Conservation (phyloP, 1,140 invertebrate genomes). For the Catajapyx aquilonaris region DNA sequence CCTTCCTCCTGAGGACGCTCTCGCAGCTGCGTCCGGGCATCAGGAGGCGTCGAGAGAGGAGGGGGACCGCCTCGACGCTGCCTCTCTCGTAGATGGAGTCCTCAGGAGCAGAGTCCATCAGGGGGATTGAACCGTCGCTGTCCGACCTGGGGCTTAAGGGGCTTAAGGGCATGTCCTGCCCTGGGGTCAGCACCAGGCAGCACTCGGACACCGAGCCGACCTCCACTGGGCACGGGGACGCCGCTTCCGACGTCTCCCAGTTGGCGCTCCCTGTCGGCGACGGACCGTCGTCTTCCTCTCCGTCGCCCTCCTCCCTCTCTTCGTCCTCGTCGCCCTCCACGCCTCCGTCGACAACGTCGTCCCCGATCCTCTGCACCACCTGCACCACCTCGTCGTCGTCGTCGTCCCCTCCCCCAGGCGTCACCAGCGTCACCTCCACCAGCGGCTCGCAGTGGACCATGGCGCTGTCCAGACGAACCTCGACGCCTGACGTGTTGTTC, state of each 20-base stretch:
- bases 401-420: slow-evolving; percentile 7
- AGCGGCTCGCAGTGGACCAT: neutral
- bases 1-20: neutral
- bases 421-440: slow-evolving; percentile 3
- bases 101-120: neutral
- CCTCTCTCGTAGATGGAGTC: neutral
- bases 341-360: slow-evolving; percentile 10
- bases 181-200: slow-evolving; percentile 1
- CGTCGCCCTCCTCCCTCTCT: slow-evolving; percentile 4
- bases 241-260: neutral
- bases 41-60: neutral
- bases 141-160: neutral
- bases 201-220: slow-evolving; percentile 7
- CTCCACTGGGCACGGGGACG: slow-evolving; percentile 1
- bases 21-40: neutral
- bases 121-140: neutral
- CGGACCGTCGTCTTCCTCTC: slow-evolving; percentile 6
- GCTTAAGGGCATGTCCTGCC: too few species aligned
- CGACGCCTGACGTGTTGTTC: neutral
- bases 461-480: neutral
- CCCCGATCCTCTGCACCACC: slow-evolving; percentile 12
- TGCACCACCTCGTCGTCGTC: slow-evolving; percentile 14
- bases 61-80: neutral
- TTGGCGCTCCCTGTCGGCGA: slow-evolving; percentile 1
- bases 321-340: slow-evolving; percentile 2